Conservation (phyloP, 2,797 vertebrate species). For the Falco columbarius region DNA sequence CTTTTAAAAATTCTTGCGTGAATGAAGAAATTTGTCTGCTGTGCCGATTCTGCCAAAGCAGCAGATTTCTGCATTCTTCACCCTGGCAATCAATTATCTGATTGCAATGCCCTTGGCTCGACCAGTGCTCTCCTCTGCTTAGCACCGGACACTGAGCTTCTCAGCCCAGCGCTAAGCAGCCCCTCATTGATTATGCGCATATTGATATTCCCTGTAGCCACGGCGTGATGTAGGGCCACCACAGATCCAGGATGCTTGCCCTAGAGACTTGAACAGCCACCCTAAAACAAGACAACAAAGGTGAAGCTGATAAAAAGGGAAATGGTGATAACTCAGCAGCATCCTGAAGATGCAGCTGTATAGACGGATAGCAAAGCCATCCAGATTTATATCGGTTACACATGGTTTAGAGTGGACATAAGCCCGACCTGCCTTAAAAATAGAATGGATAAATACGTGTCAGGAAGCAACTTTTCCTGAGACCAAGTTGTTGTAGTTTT, state of each 20-base stretch:
- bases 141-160: neutral
- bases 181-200: neutral
- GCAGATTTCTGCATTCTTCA: neutral
- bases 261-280: neutral
- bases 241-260: too few species aligned
- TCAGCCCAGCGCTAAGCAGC: neutral
- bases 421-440: neutral
- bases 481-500: neutral
- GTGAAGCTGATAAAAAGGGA: neutral
- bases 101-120: neutral
- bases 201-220: neutral
- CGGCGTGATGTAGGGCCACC: fast-evolving
- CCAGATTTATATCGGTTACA: neutral
- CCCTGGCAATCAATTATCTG: neutral
- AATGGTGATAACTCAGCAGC: neutral
- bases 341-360: neutral
- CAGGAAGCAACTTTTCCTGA: neutral
- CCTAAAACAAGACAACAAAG: neutral
- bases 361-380: neutral
- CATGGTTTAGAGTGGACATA: neutral
- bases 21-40: neutral
- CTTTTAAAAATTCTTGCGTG: neutral
- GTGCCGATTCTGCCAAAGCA: neutral
- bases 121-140: neutral
- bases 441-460: neutral